Evolutionary conservation across 2,888 invertebrate genomes (phyloP).

Genomic region (Apeira syringaria): DNA sequence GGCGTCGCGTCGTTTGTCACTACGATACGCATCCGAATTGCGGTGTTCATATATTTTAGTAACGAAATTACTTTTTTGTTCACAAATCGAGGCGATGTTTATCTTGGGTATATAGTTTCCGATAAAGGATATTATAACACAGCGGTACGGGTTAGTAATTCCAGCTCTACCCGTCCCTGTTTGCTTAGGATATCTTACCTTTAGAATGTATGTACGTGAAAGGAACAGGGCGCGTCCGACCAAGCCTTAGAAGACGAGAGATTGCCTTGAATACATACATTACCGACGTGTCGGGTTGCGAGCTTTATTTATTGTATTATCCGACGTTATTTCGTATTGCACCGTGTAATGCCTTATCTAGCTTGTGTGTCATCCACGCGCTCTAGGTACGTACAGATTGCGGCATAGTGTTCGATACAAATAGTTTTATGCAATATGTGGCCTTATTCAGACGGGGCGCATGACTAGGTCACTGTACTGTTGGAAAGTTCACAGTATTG

Average conservation of each 20-base stretch:
- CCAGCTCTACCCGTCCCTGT: slow-evolving; percentile 29
- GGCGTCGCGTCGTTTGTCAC: slow-evolving; percentile 30
- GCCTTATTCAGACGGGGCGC: slow-evolving; percentile 63
- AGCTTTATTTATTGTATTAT: slow-evolving; percentile 14
- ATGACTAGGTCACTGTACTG: slow-evolving; percentile 79
- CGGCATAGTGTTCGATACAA: slow-evolving; percentile 42
- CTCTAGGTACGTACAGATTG: slow-evolving; percentile 33
- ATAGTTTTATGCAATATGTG: slow-evolving; percentile 64
- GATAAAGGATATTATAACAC: slow-evolving; percentile 5
- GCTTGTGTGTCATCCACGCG: slow-evolving; percentile 33
- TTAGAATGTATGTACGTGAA: slow-evolving; percentile 29
- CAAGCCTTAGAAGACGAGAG: slow-evolving; percentile 33
- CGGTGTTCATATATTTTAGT: slow-evolving; percentile 12
- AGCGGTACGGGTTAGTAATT: slow-evolving; percentile 9
- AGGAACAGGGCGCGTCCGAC: slow-evolving; percentile 25
- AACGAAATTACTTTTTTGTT: slow-evolving; percentile 6
- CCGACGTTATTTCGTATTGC: slow-evolving; percentile 5
- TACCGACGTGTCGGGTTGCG: slow-evolving; percentile 24
- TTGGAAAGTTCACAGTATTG: slow-evolving; percentile 80
- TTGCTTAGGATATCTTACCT: slow-evolving; percentile 44
- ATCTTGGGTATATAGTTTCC: slow-evolving; percentile 7
- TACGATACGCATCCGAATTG: slow-evolving; percentile 21
- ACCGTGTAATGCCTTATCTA: slow-evolving; percentile 3
- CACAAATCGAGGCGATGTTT: slow-evolving; percentile 1
- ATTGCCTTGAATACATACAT: slow-evolving; percentile 36